These are phyloP conservation scores for Mormyrus hasselquistii DNA, from an alignment of 2,797 vertebrate species.

Conservation along the genomic window DNA sequence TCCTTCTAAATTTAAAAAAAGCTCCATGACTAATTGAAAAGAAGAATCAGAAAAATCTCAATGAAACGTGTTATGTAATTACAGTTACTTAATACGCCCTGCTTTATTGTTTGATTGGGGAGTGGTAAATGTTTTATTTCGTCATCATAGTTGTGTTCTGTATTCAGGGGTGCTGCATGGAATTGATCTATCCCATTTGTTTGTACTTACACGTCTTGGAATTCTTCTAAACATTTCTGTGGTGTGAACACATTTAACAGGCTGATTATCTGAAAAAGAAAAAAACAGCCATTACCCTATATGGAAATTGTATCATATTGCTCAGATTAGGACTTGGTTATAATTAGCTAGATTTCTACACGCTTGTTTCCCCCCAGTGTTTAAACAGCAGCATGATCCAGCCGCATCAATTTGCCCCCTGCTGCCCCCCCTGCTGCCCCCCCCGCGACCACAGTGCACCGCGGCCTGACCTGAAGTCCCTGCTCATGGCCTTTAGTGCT, in stretches of 20 bases:
- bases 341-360: background rate
- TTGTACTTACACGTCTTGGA: slow-evolving; percentile 76
- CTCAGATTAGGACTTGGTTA: background rate
- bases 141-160: background rate
- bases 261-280: slow-evolving; percentile 73
- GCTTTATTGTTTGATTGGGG: background rate
- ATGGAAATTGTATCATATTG: background rate
- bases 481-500: background rate
- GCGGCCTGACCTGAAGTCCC: background rate
- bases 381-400: background rate
- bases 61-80: background rate
- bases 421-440: background rate
- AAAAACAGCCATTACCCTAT: background rate
- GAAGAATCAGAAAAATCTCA: background rate
- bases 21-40: background rate
- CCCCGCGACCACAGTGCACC: background rate
- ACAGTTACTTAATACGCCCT: background rate
- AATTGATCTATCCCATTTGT: background rate
- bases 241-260: slow-evolving; percentile 80
- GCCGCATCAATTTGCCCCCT: background rate
- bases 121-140: background rate
- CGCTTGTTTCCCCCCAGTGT: background rate
- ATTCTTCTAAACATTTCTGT: slow-evolving; percentile 75
- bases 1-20: background rate
- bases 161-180: background rate